Evolutionary conservation across 2,113 vertebrate species (phyloP).

Genomic region (Echinops telfairi): DNA sequence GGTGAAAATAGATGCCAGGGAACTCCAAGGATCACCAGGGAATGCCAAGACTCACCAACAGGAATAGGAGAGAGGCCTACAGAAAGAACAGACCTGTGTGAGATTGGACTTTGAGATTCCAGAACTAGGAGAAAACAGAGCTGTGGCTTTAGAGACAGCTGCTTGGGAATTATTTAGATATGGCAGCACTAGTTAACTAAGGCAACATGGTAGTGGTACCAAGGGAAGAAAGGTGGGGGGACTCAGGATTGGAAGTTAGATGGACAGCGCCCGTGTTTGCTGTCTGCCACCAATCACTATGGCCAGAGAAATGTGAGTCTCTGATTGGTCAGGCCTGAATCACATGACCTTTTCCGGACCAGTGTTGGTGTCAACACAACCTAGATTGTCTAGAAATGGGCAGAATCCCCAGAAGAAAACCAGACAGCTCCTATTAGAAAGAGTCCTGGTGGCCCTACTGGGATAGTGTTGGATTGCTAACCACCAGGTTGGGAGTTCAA

Average conservation of each 20-base stretch:
- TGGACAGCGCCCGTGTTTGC: rapidly evolving
- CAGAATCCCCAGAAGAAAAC: neutral
- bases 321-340: neutral
- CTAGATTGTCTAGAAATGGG: no score
- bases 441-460: no score
- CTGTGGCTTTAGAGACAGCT: neutral
- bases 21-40: neutral
- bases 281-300: rapidly evolving
- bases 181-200: neutral
- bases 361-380: rapidly evolving
- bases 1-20: neutral
- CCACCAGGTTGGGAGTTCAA: no score
- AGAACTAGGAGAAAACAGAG: neutral
- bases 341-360: neutral
- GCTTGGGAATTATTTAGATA: neutral
- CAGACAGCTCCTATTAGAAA: neutral
- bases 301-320: neutral
- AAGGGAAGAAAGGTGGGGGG: neutral
- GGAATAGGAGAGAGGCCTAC: neutral
- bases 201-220: neutral
- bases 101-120: neutral
- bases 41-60: neutral
- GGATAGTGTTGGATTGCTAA: no score
- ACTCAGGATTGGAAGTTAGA: neutral
- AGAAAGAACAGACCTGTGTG: neutral